Base-by-base conservation (phyloP, 2,888 invertebrate genomes). In the Thereva unica region DNA sequence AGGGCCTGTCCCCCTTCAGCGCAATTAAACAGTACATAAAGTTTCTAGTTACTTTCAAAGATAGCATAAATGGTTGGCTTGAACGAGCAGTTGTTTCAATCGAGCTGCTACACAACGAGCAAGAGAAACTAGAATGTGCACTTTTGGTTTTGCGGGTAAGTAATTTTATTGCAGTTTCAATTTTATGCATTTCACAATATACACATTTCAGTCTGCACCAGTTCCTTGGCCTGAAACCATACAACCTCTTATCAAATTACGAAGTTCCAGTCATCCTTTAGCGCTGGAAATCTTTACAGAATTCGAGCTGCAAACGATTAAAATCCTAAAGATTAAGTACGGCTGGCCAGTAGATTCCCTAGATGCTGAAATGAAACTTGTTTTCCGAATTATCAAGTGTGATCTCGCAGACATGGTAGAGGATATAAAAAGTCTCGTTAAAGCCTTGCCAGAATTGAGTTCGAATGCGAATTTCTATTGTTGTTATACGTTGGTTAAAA, bases 241-340 rank as follows among this genome's bases (percentile, higher is more conserved):
- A 1, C 70, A 73, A 0, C 76, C 80, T 0, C 72, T 81, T 0
- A 72, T 78, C 2, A 76, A 76, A 68, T 67, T 80, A 4, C 76
- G 80, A n/a, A 74, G 75, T 53, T 79, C 80, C 1, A 78, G 78
- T 34, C 80, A 81, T 73, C 78, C 79, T 0, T 64, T 80, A 41
- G 78, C 80, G 5, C 67, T 73, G 1, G 77, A 78, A 69, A 81
- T 81, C 41, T 76, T 75, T 59, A 75, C 75, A 1, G 78, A 80
- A 71, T 78, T 78, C 66, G 79, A 81, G 68, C 75, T 78, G 41
- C 81, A 81, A 73, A 76, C 76, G 6, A 78, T 81, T 5, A 81
- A 81, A 73, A 78, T 80, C 10, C 77, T 81, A 75, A 79, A 79
- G 72, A 75, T 75, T 1, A 81, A 81, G 71, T 81, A 81, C 66